Evolutionary conservation across 30 jellyfish, hydroid and myxozoan genomes (phyloP).

Genomic region (Clytia hemisphaerica): DNA sequence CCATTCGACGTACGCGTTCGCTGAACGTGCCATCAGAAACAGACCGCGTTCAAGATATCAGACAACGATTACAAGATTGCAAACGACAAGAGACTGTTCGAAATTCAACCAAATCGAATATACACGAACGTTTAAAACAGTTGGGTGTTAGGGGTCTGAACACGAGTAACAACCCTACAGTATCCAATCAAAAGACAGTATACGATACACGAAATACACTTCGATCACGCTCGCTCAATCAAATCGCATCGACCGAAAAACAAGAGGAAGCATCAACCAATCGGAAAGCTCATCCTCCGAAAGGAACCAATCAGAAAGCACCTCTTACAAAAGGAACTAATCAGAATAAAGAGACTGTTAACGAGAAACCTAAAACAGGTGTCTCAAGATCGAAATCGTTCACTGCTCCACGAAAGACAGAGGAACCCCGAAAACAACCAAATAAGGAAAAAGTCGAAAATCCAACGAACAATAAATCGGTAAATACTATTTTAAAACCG

Average conservation of each 20-base stretch:
- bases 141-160: neutral
- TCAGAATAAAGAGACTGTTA: neutral
- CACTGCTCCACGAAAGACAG: neutral
- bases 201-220: neutral
- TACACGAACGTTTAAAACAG: neutral
- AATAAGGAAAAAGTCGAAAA: neutral
- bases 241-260: slow-evolving; percentile 1
- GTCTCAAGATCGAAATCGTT: neutral
- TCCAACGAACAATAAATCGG: neutral
- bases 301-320: no score
- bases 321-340: neutral
- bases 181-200: neutral
- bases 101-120: neutral
- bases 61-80: neutral
- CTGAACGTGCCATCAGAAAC: slow-evolving; percentile 1
- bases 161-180: neutral
- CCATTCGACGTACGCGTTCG: slow-evolving; percentile 6
- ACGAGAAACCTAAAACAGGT: neutral
- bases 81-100: neutral
- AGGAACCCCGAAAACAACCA: neutral
- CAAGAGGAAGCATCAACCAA: neutral
- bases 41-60: slow-evolving; percentile 9
- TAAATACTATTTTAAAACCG: no score
- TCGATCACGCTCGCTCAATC: neutral
- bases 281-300: neutral